Evolutionary conservation across 2,797 vertebrate species (phyloP), one percentile per base, ranked within the genome.

Genomic region (Tachyglossus aculeatus): DNA sequence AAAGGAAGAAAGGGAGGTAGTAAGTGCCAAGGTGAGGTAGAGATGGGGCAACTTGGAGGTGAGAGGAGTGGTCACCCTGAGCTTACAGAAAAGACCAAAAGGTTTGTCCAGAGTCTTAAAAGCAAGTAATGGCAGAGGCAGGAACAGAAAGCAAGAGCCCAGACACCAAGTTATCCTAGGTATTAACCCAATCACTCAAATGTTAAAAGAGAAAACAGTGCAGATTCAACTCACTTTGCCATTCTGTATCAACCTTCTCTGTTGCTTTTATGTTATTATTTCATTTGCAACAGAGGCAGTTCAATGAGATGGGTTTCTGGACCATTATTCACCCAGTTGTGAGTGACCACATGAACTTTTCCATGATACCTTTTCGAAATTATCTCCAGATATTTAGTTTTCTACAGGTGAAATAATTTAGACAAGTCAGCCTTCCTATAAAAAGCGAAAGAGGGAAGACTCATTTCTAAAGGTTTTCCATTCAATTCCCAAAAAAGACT

Each of bases 341-440:
- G 13, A 25, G 43, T 16, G 22, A 63, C 27, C 55, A 60, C 14
- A 10, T 40, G 21, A 11, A 22, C 14, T 18, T 59, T 33, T 16
- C 40, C 31, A n/a, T n/a, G n/a, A n/a, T 19, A 39, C 36, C 10
- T 73, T 73, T 53, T 60, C 68, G n/a, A 56, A 45, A 54, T 43
- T 37, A 59, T 14, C 47, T n/a, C n/a, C n/a, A n/a, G n/a, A n/a
- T n/a, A n/a, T n/a, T n/a, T n/a, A n/a, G n/a, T n/a, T n/a, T n/a
- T n/a, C n/a, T n/a, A n/a, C n/a, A n/a, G n/a, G n/a, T n/a, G n/a
- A n/a, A n/a, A n/a, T n/a, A n/a, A n/a, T n/a, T n/a, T n/a, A n/a
- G n/a, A n/a, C n/a, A n/a, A n/a, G n/a, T n/a, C n/a, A n/a, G n/a
- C n/a, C n/a, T n/a, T n/a, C n/a, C n/a, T n/a, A n/a, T n/a, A n/a